These are phyloP conservation scores for Anisognathus igniventris DNA, from an alignment of 2,797 vertebrate genomes.

Conservation along the genomic window DNA sequence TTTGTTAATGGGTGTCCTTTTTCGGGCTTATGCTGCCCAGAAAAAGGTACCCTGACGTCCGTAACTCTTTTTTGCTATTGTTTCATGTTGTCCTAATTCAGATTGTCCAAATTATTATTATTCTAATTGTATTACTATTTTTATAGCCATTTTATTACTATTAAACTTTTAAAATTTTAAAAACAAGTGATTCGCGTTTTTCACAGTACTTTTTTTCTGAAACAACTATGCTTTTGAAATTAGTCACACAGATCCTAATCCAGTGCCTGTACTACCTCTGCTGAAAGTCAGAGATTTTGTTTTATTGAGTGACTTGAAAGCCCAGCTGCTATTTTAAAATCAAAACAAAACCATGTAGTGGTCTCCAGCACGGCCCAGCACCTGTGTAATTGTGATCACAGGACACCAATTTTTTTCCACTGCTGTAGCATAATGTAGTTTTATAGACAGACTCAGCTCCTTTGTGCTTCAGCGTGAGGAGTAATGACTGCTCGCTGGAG, in stretches of 20 bases:
- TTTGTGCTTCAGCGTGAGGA: background rate
- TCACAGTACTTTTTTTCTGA: background rate
- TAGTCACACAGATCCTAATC: background rate
- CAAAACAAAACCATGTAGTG: background rate
- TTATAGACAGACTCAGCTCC: background rate
- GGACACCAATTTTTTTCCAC: rapidly evolving
- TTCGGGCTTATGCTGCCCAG: background rate
- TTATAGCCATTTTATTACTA: background rate
- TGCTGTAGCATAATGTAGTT: background rate
- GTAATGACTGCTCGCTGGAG: background rate
- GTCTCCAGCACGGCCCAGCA: rapidly evolving
- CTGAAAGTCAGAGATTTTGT: background rate
- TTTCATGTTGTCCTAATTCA: background rate
- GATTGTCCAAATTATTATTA: background rate
- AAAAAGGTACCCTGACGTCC: rapidly evolving
- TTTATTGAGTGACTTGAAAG: background rate
- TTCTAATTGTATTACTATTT: background rate
- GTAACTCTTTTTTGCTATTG: background rate
- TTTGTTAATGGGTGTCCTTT: background rate
- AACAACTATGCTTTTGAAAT: background rate
- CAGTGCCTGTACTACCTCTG: background rate
- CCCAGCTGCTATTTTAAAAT: background rate
- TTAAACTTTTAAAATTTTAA: background rate
- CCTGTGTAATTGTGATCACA: background rate
- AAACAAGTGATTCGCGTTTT: background rate